Base-by-base conservation (phyloP, 2,797 vertebrate species). In the Sebastes steindachneri region DNA sequence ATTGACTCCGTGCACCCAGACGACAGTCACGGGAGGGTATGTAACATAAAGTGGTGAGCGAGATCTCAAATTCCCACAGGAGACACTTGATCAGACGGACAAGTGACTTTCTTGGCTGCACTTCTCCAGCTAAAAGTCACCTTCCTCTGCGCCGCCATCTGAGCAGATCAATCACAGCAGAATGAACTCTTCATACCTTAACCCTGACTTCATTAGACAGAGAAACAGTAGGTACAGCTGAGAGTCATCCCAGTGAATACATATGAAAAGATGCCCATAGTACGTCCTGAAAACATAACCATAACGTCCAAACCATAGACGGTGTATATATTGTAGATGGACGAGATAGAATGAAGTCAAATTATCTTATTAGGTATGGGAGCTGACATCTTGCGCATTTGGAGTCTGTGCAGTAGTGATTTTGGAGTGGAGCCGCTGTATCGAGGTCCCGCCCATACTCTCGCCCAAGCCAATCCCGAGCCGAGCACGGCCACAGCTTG, bases 91-190 rank as follows among this genome's bases (percentile, higher is more conserved):
- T 84, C 84, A 48, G 77, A 71, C 3, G 4, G 72, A 80, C 73
- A 31, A 76, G 69, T 79, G 78, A 79, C 67, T 73, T 64, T 84
- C 66, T 80, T 80, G 83, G 86, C 83, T 75, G 54, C 73, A 17
- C 65, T 75, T 66, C 63, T 51, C n/a, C 15, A 33, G 55, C 66
- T 68, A 37, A 66, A 68, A 73, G 74, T 83, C 77, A 73, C 76
- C 86, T 68, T 68, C 45, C 55, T 78, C 54, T 70, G 73, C 63
- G 5, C 9, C 2, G 54, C 66, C 84, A 84, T 82, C 88, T 91
- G 85, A 83, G 83, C 83, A 60, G 29, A 77, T 91, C 89, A 87
- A 21, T 91, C 90, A 88, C 83, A 74, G 64, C 70, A 41, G n/a
- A 79, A 3, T 23, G 58, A 59, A 28, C 25, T 1, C 25, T 2